phyloP scores from a whole-genome alignment of 1,140 invertebrate species.

The Hyles euphorbiae region DNA sequence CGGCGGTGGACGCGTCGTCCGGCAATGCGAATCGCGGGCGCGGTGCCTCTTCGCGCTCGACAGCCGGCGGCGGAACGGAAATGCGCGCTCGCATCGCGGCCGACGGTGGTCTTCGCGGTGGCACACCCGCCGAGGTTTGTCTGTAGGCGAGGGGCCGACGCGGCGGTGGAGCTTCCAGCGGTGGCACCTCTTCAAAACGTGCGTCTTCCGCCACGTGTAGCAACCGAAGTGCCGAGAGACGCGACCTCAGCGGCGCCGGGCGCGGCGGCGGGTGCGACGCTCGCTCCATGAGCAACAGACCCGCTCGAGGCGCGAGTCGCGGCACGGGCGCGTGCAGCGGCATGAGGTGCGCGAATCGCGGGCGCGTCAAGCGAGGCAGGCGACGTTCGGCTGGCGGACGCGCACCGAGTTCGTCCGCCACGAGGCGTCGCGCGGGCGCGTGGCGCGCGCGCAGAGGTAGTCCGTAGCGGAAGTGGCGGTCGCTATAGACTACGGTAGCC shows the following conservation, averaged over 20 bases:
- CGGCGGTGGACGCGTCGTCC: slow-evolving; percentile 24
- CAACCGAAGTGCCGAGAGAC: slow-evolving; percentile 15
- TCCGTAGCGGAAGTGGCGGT: slow-evolving; percentile 61
- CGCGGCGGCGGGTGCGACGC: slow-evolving; percentile 11
- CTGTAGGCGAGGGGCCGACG: slow-evolving; percentile 26
- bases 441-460: slow-evolving; percentile 34
- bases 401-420: slow-evolving; percentile 19
- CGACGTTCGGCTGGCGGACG: slow-evolving; percentile 14
- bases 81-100: slow-evolving; percentile 3
- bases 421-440: slow-evolving; percentile 22
- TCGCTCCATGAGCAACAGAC: slow-evolving; percentile 12
- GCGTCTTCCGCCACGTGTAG: slow-evolving; percentile 21
- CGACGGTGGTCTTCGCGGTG: slow-evolving; percentile 3
- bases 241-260: slow-evolving; percentile 10
- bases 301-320: slow-evolving; percentile 9
- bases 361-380: slow-evolving; percentile 19
- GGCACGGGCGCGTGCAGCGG: slow-evolving; percentile 3
- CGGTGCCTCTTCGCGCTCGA: slow-evolving; percentile 7
- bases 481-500: slow-evolving; percentile 64
- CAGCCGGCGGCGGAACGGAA: slow-evolving; percentile 1
- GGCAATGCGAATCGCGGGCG: slow-evolving; percentile 47
- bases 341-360: slow-evolving; percentile 5
- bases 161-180: slow-evolving; percentile 20
- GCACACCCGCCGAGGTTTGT: slow-evolving; percentile 17
- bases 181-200: slow-evolving; percentile 16